phyloP scores from a whole-genome alignment of 2,113 vertebrate genomes.

The Rhadina sibilatrix region DNA sequence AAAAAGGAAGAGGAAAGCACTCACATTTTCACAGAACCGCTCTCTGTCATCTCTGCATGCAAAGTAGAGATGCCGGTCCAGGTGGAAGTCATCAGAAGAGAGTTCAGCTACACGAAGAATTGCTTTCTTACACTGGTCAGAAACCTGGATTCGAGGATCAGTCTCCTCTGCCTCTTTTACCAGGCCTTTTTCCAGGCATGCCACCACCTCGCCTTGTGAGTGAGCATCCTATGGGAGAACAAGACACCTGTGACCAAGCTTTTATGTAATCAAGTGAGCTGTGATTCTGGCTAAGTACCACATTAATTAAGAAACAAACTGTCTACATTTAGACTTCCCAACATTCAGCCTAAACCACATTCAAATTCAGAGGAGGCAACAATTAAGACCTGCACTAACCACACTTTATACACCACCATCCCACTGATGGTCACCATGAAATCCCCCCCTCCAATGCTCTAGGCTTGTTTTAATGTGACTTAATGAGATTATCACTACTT shows the following conservation, averaged over 20 bases:
- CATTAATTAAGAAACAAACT: neutral
- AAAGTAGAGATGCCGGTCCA: slow-evolving; percentile 94
- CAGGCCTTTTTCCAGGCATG: slow-evolving; percentile 92
- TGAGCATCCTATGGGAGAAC: slow-evolving; percentile 83
- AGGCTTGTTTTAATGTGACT: slow-evolving; percentile 3
- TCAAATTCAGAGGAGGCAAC: neutral
- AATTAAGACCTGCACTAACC: neutral
- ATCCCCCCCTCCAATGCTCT: neutral
- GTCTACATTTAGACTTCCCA: neutral
- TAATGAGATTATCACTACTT: slow-evolving; percentile 54
- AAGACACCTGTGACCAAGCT: neutral
- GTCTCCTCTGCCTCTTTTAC: slow-evolving; percentile 88
- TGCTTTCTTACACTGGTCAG: slow-evolving; percentile 90
- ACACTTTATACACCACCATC: neutral
- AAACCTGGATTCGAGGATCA: slow-evolving; percentile 75
- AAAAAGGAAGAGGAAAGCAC: slow-evolving; percentile 29
- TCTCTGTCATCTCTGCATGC: slow-evolving; percentile 93
- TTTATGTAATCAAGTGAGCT: neutral
- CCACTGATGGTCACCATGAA: neutral
- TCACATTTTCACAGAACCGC: slow-evolving; percentile 93
- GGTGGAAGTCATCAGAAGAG: slow-evolving; percentile 93
- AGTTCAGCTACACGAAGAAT: slow-evolving; percentile 96
- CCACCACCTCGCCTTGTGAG: slow-evolving; percentile 95
- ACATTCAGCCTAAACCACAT: neutral
- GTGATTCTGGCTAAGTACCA: neutral